A percentile compares a stretch with the other conserved stretches of the same genome.
These are phyloP conservation scores for Ellobium chinense DNA, from an alignment of 2,888 invertebrate species.

Conservation along the genomic window DNA sequence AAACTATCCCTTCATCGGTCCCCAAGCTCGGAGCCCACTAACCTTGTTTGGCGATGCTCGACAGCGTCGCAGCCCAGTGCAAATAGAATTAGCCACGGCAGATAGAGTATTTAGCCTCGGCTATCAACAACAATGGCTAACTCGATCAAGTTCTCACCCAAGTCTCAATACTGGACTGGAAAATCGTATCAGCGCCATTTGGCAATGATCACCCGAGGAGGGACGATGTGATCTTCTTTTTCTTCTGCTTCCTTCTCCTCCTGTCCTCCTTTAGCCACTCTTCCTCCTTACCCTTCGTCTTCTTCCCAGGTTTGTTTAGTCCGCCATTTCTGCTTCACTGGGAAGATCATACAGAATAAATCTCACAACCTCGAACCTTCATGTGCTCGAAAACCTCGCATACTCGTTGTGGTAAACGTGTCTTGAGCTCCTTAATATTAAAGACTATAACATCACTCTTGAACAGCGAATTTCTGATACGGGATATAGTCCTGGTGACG, in stretches of 20 bases:
- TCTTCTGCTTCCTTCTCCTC: not conserved
- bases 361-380: no score
- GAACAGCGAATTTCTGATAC: no score
- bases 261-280: not conserved
- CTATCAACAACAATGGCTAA: conserved; percentile 49
- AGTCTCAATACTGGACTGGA: conserved; percentile 41
- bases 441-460: no score
- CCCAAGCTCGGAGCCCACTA: conserved; percentile 24
- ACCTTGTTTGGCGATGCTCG: conserved; percentile 45
- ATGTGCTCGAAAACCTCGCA: no score
- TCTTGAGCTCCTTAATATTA: no score
- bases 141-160: conserved; percentile 43
- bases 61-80: conserved; percentile 17
- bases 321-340: no score
- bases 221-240: not conserved
- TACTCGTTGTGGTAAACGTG: no score
- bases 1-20: conserved; percentile 15
- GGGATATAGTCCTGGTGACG: no score
- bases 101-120: conserved; percentile 48
- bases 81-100: conserved; percentile 47
- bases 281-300: not conserved
- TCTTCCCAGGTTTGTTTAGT: no score
- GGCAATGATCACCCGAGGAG: conserved; percentile 43
- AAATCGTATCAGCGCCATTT: conserved; percentile 45
- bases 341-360: no score